These are phyloP conservation scores for Proterorhinus semilunaris DNA, from an alignment of 2,113 vertebrate species.

Conservation along the genomic window DNA sequence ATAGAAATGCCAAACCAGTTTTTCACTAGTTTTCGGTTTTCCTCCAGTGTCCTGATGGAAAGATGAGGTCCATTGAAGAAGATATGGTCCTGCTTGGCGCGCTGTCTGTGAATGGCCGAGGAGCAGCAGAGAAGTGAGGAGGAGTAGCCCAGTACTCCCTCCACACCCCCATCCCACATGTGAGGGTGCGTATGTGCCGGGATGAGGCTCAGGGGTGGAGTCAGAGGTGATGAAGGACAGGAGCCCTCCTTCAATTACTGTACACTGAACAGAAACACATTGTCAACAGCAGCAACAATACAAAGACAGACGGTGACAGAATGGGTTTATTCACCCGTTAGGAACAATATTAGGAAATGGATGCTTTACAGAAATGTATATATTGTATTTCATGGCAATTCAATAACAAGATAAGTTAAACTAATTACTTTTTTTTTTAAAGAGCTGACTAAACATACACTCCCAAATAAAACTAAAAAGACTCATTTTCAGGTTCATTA, in stretches of 20 bases:
- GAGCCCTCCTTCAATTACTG: slow-evolving; percentile 57
- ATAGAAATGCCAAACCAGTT: not conserved
- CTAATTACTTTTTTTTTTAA: too few species aligned
- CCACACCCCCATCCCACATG: slow-evolving; percentile 43
- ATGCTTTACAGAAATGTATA: too few species aligned
- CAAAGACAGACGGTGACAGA: not conserved
- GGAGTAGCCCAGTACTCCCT: slow-evolving; percentile 80
- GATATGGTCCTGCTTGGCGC: slow-evolving; percentile 38
- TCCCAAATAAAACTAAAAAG: not conserved
- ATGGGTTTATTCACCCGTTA: not conserved
- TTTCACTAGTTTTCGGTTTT: slow-evolving; percentile 13
- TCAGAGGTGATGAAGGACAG: slow-evolving; percentile 64
- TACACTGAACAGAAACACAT: slow-evolving; percentile 21
- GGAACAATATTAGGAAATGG: not conserved
- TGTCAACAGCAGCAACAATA: not conserved
- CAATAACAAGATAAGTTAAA: too few species aligned
- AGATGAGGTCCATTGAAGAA: slow-evolving; percentile 52
- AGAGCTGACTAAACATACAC: too few species aligned
- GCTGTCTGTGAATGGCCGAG: slow-evolving; percentile 65
- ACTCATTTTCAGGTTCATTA: not conserved
- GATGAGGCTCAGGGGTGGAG: slow-evolving; percentile 59
- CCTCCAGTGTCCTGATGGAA: not conserved
- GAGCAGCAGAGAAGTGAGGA: slow-evolving; percentile 64
- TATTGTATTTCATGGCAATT: too few species aligned
- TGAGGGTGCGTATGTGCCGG: slow-evolving; percentile 25